Evolutionary conservation across 2,888 invertebrate species (phyloP), one percentile per base, ranked within the genome.

Genomic region (Plutella xylostella): DNA sequence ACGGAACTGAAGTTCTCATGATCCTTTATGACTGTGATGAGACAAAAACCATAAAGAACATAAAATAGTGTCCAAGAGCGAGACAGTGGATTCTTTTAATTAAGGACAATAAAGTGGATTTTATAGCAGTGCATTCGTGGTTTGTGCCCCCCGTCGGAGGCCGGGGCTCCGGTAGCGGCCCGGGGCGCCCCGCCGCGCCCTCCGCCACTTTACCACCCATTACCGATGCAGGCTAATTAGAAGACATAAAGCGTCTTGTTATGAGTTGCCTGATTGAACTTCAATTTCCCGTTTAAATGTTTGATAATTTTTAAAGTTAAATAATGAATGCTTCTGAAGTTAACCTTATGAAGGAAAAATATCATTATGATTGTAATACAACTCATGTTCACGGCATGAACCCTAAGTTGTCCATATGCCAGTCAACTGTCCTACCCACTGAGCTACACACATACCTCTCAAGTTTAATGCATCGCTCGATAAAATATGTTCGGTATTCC

Each of bases 401-500:
- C n/a, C n/a, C n/a, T n/a, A n/a, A n/a, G n/a, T n/a, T n/a, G n/a
- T n/a, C n/a, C n/a, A n/a, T n/a, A n/a, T n/a, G n/a, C n/a, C n/a
- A 37, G 37, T 37, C 37, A n/a, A n/a, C 19, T 37, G n/a, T n/a
- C n/a, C n/a, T n/a, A n/a, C n/a, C n/a, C n/a, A n/a, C n/a, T n/a
- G n/a, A n/a, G n/a, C n/a, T n/a, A n/a, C n/a, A n/a, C n/a, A n/a
- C n/a, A n/a, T n/a, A n/a, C n/a, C 37, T 37, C n/a, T 18, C 37
- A 18, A 19, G 11, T 22, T 18, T 14, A 42, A 43, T 53, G 47
- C 19, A 30, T 38, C 38, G 38, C 38, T 21, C 42, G 34, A 43
- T 43, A 43, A 67, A 68, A 60, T 59, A 71, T 70, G 63, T 64
- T 56, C 65, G 63, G 63, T 59, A 72, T 73, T 68, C 64, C 60